Evolutionary conservation across 2,888 invertebrate genomes (phyloP), one percentile per base, ranked within the genome.

Genomic region (Acanthosepion esculentum): DNA sequence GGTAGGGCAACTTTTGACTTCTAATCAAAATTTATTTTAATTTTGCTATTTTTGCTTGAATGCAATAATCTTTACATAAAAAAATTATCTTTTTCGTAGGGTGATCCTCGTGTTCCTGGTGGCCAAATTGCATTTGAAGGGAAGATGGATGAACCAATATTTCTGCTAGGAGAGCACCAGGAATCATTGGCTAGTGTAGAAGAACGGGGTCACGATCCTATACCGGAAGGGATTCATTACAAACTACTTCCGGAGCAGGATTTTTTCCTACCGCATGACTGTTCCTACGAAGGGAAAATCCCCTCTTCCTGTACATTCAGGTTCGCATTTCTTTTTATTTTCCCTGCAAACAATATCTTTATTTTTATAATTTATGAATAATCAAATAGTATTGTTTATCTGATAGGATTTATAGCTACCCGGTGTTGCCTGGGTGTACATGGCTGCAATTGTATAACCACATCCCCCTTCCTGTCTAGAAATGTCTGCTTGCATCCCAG

Each of bases 171-270:
- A 93, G 93, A 93, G 4, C 53, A 93, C 29, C 93, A 93, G 8
- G n/a, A 29, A 20, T 41, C 93, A 93, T 20, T 93, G 23, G 33
- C n/a, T 18, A 50, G 20, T 50, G 8, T 93, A 6, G n/a, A 93
- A 93, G 26, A 50, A 20, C 50, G 33, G 7, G 50, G 53, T 53
- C 48, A 53, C 29, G 53, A 48, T 53, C 1, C n/a, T 5, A n/a
- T 48, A 50, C 93, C 48, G 26, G 53, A 78, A 78, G 78, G 78
- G 18, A 78, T 78, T n/a, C n/a, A 48, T 53, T 93, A 93, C 33
- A 53, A 93, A 48, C 15, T n/a, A 10, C 53, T 93, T 18, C 93
- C 93, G 48, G 93, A 93, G 53, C 93, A 93, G 33, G 48, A n/a
- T 5, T 93, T 50, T 93, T 29, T 93, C 53, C 15, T 93, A 5